Evolutionary conservation across 2,113 vertebrate species (phyloP).

Genomic region (Trochalopteron elliotii): DNA sequence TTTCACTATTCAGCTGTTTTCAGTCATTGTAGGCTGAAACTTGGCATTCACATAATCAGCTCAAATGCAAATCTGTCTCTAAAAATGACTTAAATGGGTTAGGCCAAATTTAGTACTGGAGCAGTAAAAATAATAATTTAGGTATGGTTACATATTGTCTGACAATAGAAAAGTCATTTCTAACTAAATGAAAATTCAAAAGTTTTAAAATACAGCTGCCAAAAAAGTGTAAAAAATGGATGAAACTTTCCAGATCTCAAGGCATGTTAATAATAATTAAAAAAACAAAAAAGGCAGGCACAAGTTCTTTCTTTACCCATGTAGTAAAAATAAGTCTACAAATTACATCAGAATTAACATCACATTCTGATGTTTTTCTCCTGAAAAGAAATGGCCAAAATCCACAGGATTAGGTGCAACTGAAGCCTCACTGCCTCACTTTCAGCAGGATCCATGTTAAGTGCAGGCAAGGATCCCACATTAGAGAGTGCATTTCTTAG

Average conservation of each 20-base stretch:
- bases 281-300: background rate
- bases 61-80: slow-evolving; percentile 21
- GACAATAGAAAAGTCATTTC: background rate
- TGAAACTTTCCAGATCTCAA: background rate
- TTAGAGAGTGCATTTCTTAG: background rate
- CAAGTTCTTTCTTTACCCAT: background rate
- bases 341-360: background rate
- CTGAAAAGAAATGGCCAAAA: background rate
- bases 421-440: background rate
- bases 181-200: background rate
- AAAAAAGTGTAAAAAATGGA: background rate
- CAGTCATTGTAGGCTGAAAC: slow-evolving; percentile 29
- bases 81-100: slow-evolving; percentile 50
- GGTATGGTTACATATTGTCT: background rate
- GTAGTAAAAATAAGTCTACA: background rate
- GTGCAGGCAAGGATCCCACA: background rate
- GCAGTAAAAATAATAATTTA: slow-evolving; percentile 44
- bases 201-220: background rate
- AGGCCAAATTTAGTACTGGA: slow-evolving; percentile 24
- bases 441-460: background rate
- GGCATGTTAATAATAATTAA: background rate
- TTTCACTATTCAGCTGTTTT: slow-evolving; percentile 52
- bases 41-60: slow-evolving; percentile 30
- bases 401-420: background rate
- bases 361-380: background rate